Conservation (phyloP, 2,113 vertebrate species). For the Hippocampus mohnikei region DNA sequence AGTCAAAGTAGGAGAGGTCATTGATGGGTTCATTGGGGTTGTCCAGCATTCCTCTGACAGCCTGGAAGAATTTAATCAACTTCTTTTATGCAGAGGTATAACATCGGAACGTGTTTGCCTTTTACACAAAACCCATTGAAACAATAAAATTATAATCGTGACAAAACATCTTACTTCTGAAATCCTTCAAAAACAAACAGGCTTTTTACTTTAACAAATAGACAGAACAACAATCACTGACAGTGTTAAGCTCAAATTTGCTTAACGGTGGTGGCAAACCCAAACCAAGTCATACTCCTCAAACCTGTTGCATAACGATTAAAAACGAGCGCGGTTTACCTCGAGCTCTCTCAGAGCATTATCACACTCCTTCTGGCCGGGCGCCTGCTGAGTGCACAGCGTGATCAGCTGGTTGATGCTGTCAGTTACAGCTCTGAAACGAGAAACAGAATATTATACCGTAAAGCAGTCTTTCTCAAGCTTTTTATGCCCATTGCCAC, state of each 20-base stretch:
- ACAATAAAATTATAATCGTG: neutral
- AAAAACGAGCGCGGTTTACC: slow-evolving; percentile 67
- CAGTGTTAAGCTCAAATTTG: neutral
- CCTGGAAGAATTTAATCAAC: slow-evolving; percentile 66
- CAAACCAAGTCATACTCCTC: neutral
- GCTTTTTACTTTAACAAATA: neutral
- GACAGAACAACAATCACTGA: neutral
- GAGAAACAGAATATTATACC: slow-evolving; percentile 2
- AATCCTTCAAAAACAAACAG: neutral
- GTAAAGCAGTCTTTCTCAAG: neutral
- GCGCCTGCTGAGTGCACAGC: slow-evolving; percentile 94
- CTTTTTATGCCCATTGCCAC: neutral
- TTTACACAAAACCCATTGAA: neutral
- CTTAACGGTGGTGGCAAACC: neutral
- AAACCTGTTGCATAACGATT: neutral
- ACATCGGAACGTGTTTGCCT: neutral
- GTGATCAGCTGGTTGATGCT: slow-evolving; percentile 98
- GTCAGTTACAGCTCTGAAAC: slow-evolving; percentile 91
- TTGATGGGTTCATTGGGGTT: slow-evolving; percentile 93
- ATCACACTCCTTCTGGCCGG: slow-evolving; percentile 97
- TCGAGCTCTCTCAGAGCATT: slow-evolving; percentile 95
- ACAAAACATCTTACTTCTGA: neutral
- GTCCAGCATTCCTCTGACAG: slow-evolving; percentile 92
- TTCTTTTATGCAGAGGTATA: neutral
- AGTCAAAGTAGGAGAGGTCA: slow-evolving; percentile 97